These are phyloP conservation scores for Dexiosoma caninum DNA, from an alignment of 2,888 invertebrate genomes.

Conservation along the genomic window DNA sequence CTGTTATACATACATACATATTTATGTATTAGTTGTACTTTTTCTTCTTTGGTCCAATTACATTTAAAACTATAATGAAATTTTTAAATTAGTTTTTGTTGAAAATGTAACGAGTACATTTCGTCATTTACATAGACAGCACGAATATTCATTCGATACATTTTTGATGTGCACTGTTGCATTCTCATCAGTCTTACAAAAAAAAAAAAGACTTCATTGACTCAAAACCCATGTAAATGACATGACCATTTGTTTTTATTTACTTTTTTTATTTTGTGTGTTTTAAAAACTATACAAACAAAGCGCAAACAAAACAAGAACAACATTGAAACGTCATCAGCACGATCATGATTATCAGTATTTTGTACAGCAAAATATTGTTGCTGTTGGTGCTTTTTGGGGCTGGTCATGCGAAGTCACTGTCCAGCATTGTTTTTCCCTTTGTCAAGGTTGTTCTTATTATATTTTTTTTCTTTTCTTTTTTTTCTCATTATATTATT, in stretches of 20 bases:
- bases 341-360: background rate
- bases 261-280: no score
- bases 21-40: no score
- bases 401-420: slow-evolving; percentile 42
- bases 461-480: background rate
- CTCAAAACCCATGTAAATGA: slow-evolving; percentile 18
- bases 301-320: background rate
- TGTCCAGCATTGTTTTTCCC: slow-evolving; percentile 49
- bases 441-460: slow-evolving; percentile 54
- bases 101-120: no score
- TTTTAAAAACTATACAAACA: slow-evolving; percentile 5
- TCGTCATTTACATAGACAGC: no score
- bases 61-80: no score
- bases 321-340: slow-evolving; percentile 16
- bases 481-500: background rate
- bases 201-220: background rate
- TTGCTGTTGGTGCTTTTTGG: background rate
- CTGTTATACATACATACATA: no score
- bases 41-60: no score
- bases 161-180: background rate
- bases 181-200: slow-evolving; percentile 1
- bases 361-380: background rate
- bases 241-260: slow-evolving; percentile 2
- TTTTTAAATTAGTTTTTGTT: no score
- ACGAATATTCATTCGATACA: background rate